phyloP scores from a whole-genome alignment of 2,888 invertebrate genomes.

The Idaea aversata region DNA sequence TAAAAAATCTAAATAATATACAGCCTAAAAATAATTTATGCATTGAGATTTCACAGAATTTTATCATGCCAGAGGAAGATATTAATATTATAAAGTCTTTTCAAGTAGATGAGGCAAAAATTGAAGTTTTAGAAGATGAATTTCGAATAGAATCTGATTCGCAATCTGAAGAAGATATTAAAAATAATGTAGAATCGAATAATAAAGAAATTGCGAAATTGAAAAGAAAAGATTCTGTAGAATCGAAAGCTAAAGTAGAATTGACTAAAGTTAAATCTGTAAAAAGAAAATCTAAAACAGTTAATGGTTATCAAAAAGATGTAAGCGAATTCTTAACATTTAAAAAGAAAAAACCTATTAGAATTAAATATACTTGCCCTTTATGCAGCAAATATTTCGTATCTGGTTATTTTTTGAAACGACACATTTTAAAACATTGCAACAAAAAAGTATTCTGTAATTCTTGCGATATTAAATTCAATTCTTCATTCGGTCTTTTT shows the following conservation, averaged over 20 bases:
- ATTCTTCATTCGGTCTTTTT: constrained; percentile 57
- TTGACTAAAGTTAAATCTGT: neutral
- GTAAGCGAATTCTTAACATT: constrained; percentile 64
- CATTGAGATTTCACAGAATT: constrained; percentile 55
- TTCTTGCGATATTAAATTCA: constrained; percentile 45
- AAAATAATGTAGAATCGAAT: constrained; percentile 27
- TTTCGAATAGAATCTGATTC: constrained; percentile 57
- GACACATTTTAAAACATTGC: constrained; percentile 57
- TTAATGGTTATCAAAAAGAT: constrained; percentile 52
- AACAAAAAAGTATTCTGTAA: constrained; percentile 44
- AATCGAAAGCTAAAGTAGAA: constrained; percentile 32
- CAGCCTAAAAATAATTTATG: constrained; percentile 48
- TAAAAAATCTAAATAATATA: constrained; percentile 44
- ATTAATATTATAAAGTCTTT: constrained; percentile 39
- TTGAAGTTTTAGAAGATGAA: constrained; percentile 70
- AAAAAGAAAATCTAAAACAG: neutral
- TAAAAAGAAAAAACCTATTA: constrained; percentile 47
- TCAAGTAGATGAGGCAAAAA: constrained; percentile 39
- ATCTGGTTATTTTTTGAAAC: constrained; percentile 62
- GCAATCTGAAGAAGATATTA: constrained; percentile 15
- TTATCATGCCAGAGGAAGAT: constrained; percentile 49
- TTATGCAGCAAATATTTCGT: constrained; percentile 63
- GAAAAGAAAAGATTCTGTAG: constrained; percentile 12
- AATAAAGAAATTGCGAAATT: constrained; percentile 7
- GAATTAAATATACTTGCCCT: constrained; percentile 53